Conservation (phyloP, 2,888 invertebrate genomes). For the Azorinus chamasolen region DNA sequence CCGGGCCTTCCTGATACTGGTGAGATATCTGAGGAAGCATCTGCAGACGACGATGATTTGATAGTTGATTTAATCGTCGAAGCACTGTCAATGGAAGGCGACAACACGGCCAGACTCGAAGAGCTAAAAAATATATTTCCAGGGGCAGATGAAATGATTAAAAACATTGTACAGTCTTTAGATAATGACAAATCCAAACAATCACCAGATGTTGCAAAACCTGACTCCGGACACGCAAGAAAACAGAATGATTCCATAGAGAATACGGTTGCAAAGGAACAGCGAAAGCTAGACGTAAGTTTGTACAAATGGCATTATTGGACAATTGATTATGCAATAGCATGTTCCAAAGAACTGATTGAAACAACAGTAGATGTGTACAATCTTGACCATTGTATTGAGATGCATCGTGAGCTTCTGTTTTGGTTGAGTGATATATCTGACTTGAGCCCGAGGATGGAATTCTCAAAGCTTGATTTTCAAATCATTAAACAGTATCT, state of each 20-base stretch:
- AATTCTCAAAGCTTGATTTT: background rate
- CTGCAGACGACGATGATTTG: constrained; percentile 5
- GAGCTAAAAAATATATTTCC: constrained; percentile 3
- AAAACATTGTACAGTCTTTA: background rate
- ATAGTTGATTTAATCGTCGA: constrained; percentile 12
- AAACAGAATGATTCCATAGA: background rate
- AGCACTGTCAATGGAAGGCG: background rate
- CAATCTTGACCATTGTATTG: constrained; percentile 9
- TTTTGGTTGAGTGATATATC: background rate
- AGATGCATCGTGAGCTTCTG: background rate
- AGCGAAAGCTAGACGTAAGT: constrained; percentile 9
- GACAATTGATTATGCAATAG: constrained; percentile 14
- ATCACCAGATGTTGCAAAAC: no score
- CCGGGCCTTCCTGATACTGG: no score
- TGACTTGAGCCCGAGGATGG: background rate
- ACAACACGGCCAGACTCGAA: background rate
- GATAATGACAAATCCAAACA: background rate
- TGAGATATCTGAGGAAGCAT: no score
- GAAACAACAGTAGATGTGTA: constrained; percentile 5
- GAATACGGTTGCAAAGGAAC: background rate
- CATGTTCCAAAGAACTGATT: constrained; percentile 21
- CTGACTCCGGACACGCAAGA: background rate
- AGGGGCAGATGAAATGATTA: background rate
- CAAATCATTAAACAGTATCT: constrained; percentile 7
- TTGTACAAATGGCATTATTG: constrained; percentile 19